Percentiles rank a stretch among this genome's conserved stretches.
phyloP scores from a whole-genome alignment of 1,140 invertebrate species.

The Drosophila bifasciata region DNA sequence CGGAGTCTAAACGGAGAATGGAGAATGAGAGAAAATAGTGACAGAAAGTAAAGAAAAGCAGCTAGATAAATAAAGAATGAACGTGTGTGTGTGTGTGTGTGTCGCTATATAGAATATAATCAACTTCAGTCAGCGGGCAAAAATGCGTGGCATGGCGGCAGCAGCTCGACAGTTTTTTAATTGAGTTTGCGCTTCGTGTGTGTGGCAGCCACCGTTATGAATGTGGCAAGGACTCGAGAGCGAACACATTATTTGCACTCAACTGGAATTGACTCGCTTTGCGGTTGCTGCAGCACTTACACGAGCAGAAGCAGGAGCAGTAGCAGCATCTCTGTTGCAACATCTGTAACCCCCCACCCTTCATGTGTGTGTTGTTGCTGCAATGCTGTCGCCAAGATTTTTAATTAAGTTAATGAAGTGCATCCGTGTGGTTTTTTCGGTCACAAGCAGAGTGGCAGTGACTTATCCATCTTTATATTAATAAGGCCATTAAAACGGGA shows the following conservation, averaged over 20 bases:
- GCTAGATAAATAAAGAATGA: no score
- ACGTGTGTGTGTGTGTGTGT: background rate
- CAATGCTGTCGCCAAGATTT: slow-evolving; percentile 50
- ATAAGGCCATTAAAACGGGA: slow-evolving; percentile 23
- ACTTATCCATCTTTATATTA: slow-evolving; percentile 31
- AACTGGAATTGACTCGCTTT: slow-evolving; percentile 76
- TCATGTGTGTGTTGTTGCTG: slow-evolving; percentile 9
- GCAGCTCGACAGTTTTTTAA: slow-evolving; percentile 79
- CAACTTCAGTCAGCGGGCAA: slow-evolving; percentile 60
- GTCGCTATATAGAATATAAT: slow-evolving; percentile 61
- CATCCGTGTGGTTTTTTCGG: slow-evolving; percentile 72
- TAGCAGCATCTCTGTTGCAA: no score
- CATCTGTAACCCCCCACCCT: no score
- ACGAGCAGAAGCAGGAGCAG: background rate
- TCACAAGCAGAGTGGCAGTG: slow-evolving; percentile 37
- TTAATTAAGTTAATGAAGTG: slow-evolving; percentile 82
- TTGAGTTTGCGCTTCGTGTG: slow-evolving; percentile 76
- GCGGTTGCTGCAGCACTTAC: slow-evolving; percentile 58
- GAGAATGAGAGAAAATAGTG: no score
- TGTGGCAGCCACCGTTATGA: slow-evolving; percentile 59
- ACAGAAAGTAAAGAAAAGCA: no score
- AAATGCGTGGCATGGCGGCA: slow-evolving; percentile 52
- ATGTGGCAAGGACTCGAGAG: slow-evolving; percentile 21
- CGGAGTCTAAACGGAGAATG: no score
- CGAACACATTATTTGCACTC: slow-evolving; percentile 57